Conservation (phyloP, 2,888 invertebrate genomes). For the Sinelater perroti region DNA sequence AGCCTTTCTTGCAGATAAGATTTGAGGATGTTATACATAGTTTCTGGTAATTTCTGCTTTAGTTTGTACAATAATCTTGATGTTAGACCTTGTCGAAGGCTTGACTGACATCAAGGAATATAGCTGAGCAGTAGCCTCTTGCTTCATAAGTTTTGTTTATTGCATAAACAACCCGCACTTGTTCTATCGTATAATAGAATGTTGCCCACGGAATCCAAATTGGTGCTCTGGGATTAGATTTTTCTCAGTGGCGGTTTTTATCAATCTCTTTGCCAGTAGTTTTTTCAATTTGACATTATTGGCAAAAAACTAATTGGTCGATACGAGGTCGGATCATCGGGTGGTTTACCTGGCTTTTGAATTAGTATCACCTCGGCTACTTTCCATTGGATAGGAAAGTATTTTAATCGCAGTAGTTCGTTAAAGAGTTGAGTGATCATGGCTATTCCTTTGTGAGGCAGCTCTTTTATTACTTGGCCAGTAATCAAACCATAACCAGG, state of each 20-base stretch:
- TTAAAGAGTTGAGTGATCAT: slow-evolving; percentile 5
- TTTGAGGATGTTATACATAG: too few species aligned
- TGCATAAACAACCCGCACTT: neutral
- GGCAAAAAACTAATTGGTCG: neutral
- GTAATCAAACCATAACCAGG: slow-evolving; percentile 5
- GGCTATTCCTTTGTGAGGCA: slow-evolving; percentile 11
- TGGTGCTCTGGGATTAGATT: too few species aligned
- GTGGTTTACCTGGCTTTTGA: slow-evolving; percentile 15
- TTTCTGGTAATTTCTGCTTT: too few species aligned
- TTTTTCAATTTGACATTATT: slow-evolving; percentile 6
- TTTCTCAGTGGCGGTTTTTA: too few species aligned
- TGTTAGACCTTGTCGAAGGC: too few species aligned
- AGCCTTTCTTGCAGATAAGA: too few species aligned
- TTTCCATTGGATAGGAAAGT: slow-evolving; percentile 10
- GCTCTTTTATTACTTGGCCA: slow-evolving; percentile 13
- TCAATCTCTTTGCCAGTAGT: too few species aligned
- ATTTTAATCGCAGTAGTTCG: neutral
- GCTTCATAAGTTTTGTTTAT: neutral
- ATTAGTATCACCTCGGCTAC: slow-evolving; percentile 6
- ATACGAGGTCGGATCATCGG: neutral
- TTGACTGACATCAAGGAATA: neutral
- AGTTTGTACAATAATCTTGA: too few species aligned
- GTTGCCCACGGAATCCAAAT: too few species aligned
- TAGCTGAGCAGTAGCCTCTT: slow-evolving; percentile 1
- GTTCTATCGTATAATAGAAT: neutral